A percentile compares a stretch with the other conserved stretches of the same genome.
Evolutionary conservation across 2,113 vertebrate genomes (phyloP).

Genomic region (Choloepus hoffmanni): DNA sequence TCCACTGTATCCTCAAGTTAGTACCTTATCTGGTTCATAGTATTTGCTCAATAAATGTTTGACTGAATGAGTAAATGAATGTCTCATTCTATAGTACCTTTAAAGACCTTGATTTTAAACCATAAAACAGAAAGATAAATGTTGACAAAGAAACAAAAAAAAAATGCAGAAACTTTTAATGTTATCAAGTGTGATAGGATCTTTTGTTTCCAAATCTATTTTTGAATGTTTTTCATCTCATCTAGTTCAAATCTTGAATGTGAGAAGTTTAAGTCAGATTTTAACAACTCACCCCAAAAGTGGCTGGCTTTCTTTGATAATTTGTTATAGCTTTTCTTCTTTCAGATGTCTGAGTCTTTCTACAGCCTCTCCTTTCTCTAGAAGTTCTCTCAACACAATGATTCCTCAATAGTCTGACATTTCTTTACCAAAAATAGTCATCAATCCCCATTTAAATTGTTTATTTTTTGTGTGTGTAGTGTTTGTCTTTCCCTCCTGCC

Average conservation of each 20-base stretch:
- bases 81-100: neutral
- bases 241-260: neutral
- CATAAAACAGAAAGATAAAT: neutral
- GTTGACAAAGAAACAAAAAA: neutral
- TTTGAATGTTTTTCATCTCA: constrained; percentile 32
- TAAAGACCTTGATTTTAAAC: constrained; percentile 13
- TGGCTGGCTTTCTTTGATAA: neutral
- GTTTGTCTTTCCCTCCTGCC: neutral
- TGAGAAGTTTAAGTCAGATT: neutral
- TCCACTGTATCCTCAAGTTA: neutral
- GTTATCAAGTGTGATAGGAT: neutral
- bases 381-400: neutral
- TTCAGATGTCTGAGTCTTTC: neutral
- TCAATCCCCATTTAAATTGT: neutral
- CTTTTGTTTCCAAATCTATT: constrained; percentile 31
- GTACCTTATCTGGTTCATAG: neutral
- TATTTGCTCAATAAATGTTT: neutral
- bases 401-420: neutral
- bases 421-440: neutral
- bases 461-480: neutral
- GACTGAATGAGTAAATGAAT: neutral
- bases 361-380: neutral
- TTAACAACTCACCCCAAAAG: neutral
- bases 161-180: neutral
- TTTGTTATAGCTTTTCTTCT: neutral